These are phyloP conservation scores for Phymorhynchus buccinoides DNA, from an alignment of 1,140 invertebrate genomes.

Conservation along the genomic window DNA sequence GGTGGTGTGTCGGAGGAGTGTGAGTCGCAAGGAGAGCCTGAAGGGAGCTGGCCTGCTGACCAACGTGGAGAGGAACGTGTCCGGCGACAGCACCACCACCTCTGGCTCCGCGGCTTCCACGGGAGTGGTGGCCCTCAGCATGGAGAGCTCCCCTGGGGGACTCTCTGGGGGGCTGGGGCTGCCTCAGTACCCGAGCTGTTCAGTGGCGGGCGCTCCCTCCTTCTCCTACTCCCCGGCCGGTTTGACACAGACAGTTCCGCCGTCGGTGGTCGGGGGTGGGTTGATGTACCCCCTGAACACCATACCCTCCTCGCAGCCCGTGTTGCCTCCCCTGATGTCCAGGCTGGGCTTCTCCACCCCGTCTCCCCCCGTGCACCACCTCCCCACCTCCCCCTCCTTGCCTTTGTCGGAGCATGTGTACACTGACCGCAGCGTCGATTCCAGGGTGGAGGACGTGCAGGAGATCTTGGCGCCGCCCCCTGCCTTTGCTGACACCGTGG, in stretches of 20 bases:
- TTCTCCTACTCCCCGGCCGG: slow-evolving; percentile 14
- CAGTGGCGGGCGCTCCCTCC: neutral
- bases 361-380: slow-evolving; percentile 23
- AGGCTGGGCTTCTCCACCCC: neutral
- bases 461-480: slow-evolving; percentile 13
- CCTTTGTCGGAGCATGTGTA: slow-evolving; percentile 1
- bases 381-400: neutral
- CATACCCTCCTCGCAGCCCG: neutral
- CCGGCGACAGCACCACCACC: slow-evolving; percentile 50
- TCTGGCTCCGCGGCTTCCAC: slow-evolving; percentile 47
- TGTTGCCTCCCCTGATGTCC: slow-evolving; percentile 14
- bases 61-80: slow-evolving; percentile 39
- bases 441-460: neutral
- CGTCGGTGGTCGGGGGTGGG: neutral
- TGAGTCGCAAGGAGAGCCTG: slow-evolving; percentile 64
- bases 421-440: slow-evolving; percentile 19
- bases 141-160: slow-evolving; percentile 19
- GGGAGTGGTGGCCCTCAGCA: slow-evolving; percentile 32
- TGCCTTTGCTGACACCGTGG: neutral
- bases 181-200: neutral
- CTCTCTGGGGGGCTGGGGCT: slow-evolving; percentile 32
- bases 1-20: slow-evolving; percentile 56
- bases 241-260: neutral
- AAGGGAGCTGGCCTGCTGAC: slow-evolving; percentile 40
- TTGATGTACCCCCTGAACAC: neutral